Base-by-base conservation (phyloP, 2,797 vertebrate species). In the Lateolabrax maculatus region DNA sequence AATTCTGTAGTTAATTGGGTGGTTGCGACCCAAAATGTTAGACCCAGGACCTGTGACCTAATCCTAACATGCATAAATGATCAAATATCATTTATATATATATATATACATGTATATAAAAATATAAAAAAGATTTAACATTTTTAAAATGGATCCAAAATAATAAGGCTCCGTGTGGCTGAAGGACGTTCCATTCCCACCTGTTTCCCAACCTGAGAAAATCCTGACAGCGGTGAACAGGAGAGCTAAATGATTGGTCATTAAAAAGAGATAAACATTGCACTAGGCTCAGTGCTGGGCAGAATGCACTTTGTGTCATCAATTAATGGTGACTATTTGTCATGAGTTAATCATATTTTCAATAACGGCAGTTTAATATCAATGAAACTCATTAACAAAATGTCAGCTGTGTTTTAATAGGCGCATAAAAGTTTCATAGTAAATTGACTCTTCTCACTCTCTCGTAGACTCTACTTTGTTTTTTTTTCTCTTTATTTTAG, bases 291-390 rank as follows among this genome's bases (percentile, higher is more conserved):
- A 34, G 49, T 18, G 34, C 58, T 53, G 79, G 57, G 52, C 77
- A 75, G 23, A 56, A n/a, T 52, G 70, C 34, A 8, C 44, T 44
- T 57, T 52, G 57, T 84, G 76, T 75, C 85, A 87, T 90, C 73
- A 84, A 66, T 90, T 90, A 84, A 83, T 61, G 66, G 37, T 7
- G 49, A 73, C 75, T 79, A 57, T 87, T 75, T 85, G 69, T 87
- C 83, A 83, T 25, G 55, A 72, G 57, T 81, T 87, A 84, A 91
- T 86, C 73, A 73, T 69, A 55, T 75, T 75, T 87, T 78, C 71
- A 87, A 84, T 90, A 86, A 89, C 25, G 21, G 55, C 52, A 41
- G 67, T 80, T 89, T 84, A 76, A 75, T 84, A 88, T 84, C 73
- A 80, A 81, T 78, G 39, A 55, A 74, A 66, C 37, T 79, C 79